phyloP scores from a whole-genome alignment of 1,140 invertebrate species.

The Meteorus sp. region DNA sequence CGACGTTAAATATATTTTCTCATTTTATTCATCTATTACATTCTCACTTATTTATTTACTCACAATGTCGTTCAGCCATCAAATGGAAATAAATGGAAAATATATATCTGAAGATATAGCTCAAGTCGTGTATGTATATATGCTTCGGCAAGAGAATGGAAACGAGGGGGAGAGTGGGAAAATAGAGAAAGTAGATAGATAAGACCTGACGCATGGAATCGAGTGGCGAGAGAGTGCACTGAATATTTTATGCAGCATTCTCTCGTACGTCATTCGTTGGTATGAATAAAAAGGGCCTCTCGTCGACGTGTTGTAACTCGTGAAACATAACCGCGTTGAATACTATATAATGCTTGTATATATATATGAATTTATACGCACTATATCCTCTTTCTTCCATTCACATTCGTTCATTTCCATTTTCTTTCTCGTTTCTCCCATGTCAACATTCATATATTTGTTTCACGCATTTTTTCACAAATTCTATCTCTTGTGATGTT shows the following conservation, averaged over 20 bases:
- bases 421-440: not conserved
- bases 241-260: constrained; percentile 36
- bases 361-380: not conserved
- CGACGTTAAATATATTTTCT: no score
- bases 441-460: no score
- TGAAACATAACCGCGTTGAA: constrained; percentile 24
- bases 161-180: constrained; percentile 2
- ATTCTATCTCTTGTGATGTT: no score
- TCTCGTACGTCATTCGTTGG: constrained; percentile 32
- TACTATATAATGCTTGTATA: not conserved
- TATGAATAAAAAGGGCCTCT: constrained; percentile 32
- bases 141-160: constrained; percentile 15
- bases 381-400: constrained; percentile 7
- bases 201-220: constrained; percentile 33
- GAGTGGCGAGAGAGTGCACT: constrained; percentile 34
- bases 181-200: constrained; percentile 19
- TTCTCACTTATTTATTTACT: no score
- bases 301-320: constrained; percentile 22
- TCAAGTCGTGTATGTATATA: no score
- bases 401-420: not conserved
- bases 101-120: no score
- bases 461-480: no score
- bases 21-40: no score
- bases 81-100: no score
- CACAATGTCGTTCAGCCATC: no score